Conservation (phyloP, 2,113 vertebrate species). For the Danionella cerebrum region DNA sequence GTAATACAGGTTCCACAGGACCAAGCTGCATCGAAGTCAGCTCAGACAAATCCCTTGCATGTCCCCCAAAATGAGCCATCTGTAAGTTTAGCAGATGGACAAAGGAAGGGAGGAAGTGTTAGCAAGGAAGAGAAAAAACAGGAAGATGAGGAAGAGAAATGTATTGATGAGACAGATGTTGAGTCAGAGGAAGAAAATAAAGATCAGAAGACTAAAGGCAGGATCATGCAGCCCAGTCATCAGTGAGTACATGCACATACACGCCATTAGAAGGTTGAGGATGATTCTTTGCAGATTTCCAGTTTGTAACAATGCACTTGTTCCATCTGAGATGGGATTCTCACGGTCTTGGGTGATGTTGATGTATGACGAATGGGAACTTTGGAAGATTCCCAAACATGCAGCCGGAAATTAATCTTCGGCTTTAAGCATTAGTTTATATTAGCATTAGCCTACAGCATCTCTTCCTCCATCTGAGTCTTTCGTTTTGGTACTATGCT, state of each 20-base stretch:
- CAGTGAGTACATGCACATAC: conserved; percentile 65
- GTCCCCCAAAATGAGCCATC: conserved; percentile 50
- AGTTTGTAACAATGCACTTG: background rate
- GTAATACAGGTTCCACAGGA: conserved; percentile 53
- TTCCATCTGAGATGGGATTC: background rate
- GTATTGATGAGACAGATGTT: conserved; percentile 67
- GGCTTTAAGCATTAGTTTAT: background rate
- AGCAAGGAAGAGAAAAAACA: conserved; percentile 36
- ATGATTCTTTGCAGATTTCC: background rate
- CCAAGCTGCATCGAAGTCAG: conserved; percentile 53
- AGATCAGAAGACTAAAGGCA: conserved; percentile 48
- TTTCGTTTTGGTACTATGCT: background rate
- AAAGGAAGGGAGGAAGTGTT: conserved; percentile 40
- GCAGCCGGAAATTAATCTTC: background rate
- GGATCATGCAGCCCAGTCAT: conserved; percentile 55
- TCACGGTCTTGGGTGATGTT: too few relatives aligned
- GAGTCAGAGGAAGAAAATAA: conserved; percentile 62
- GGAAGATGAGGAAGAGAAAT: conserved; percentile 46
- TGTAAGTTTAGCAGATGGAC: conserved; percentile 22
- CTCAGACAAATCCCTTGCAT: conserved; percentile 57
- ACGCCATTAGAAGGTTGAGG: background rate
- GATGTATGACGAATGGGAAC: background rate
- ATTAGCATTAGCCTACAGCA: background rate
- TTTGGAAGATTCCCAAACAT: background rate
- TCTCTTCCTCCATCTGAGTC: background rate